Base-by-base conservation (phyloP, 2,888 invertebrate species). In the Drosophila picticornis region DNA sequence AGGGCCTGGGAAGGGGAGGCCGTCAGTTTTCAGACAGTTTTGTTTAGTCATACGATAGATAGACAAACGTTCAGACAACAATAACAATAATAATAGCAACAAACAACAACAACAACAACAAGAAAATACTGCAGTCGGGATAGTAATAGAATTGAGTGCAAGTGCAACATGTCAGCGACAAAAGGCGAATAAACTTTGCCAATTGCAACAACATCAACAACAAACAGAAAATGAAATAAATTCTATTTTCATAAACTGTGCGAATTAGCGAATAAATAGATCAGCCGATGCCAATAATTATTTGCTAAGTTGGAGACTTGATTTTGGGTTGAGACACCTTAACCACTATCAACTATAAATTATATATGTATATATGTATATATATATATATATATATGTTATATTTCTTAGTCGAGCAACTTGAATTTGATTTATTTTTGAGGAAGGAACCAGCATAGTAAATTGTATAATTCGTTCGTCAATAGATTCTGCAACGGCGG, bases 161-260 rank as follows among this genome's bases (percentile, higher is more conserved):
- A 85, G 84, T 87, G 84, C 84, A 84, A 84, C 72, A 83, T 80
- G 74, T 72, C 63, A 61, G 70, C 80, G 52, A 61, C 62, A 56
- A 85, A 84, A 87, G 84, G 88, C 87, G 80, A 85, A 85, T 83
- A 85, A 85, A 87, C 84, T 87, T 78, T 87, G 72, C 55, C 60
- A 75, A 73, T 62, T 57, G 70, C 72, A 63, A 61, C 55, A 53
- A 32, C 27, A 58, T 19, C 19, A 51, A 31, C 27, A 40, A 25
- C 10, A 46, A 60, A 16, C 46, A 57, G 38, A 67, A 46, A 38
- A 51, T 27, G 34, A 62, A 48, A 48, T 31, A 38, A 64, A 64
- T 61, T 68, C 72, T 78, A 78, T 78, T 75, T 79, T 60, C 29
- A 65, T 55, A 32, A 65, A 25, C 55, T 34, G 13, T 68, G 36